These are phyloP conservation scores for Adelges cooleyi DNA, from an alignment of 1,140 invertebrate genomes.

Conservation along the genomic window DNA sequence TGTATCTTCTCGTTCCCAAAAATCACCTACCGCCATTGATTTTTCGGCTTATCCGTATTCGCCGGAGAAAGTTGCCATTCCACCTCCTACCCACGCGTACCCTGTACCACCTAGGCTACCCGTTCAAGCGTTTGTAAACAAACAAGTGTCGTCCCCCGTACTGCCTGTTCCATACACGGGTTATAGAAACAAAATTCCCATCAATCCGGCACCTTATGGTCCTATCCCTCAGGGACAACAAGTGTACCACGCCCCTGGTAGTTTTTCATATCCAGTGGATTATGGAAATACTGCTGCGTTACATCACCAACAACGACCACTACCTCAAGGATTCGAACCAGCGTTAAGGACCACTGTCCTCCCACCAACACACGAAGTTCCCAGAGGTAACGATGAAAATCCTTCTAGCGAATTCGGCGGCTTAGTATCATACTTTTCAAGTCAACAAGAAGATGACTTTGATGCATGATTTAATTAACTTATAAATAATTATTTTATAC, in stretches of 20 bases:
- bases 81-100: too few relatives aligned
- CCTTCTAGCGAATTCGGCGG: conserved; percentile 65
- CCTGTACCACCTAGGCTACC: conserved; percentile 10
- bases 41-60: neutral
- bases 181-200: neutral
- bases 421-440: conserved; percentile 75
- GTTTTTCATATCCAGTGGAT: neutral
- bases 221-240: neutral
- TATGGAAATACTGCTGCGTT: neutral
- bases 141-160: conserved; percentile 35
- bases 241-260: neutral
- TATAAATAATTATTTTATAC: too few relatives aligned
- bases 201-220: conserved; percentile 24
- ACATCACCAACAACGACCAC: too few relatives aligned
- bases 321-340: neutral
- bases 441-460: conserved; percentile 55
- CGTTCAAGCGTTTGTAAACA: conserved; percentile 37
- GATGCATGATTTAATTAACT: conserved; percentile 33
- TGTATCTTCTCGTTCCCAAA: too few relatives aligned
- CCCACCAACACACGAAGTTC: neutral
- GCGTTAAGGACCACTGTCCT: neutral
- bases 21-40: neutral
- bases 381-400: neutral
- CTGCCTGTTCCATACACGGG: conserved; percentile 38
- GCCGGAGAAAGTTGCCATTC: neutral